A percentile compares a stretch with the other conserved stretches of the same genome.
phyloP scores from a whole-genome alignment of 23 tunicate species.

The Ascidia mentula region DNA sequence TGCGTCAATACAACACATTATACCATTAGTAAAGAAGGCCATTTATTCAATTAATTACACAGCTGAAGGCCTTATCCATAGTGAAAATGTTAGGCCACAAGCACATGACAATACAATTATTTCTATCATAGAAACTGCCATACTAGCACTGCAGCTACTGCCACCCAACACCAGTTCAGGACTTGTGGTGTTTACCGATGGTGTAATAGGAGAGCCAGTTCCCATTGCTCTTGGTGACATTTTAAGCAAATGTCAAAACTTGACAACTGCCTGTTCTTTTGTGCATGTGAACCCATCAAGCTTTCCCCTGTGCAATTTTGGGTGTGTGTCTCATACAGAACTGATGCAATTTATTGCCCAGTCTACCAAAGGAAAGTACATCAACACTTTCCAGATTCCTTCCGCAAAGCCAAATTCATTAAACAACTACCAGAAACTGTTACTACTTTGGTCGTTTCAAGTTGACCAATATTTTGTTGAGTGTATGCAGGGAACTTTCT shows the following conservation, averaged over 20 bases:
- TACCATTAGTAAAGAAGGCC: conserved; percentile 18
- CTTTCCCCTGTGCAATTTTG: conserved; percentile 62
- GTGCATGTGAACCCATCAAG: conserved; percentile 55
- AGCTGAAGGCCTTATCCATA: neutral
- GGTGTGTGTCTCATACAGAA: conserved; percentile 55
- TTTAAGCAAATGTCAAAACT: conserved; percentile 54
- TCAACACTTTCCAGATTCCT: conserved; percentile 21
- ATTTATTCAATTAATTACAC: conserved; percentile 16
- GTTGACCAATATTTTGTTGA: neutral
- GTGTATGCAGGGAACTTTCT: neutral
- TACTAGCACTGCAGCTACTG: conserved; percentile 59
- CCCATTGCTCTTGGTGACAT: conserved; percentile 43
- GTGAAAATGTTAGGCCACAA: neutral
- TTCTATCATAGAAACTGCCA: conserved; percentile 63
- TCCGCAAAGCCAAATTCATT: neutral
- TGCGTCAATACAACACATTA: conserved; percentile 11
- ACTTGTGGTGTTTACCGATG: conserved; percentile 85
- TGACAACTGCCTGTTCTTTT: conserved; percentile 66
- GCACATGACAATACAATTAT: conserved; percentile 55
- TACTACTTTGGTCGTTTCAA: conserved; percentile 51
- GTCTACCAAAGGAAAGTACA: conserved; percentile 73
- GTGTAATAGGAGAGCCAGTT: conserved; percentile 80
- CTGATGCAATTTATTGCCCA: conserved; percentile 68
- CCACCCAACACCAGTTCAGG: conserved; percentile 76
- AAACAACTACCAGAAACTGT: conserved; percentile 39